These are phyloP conservation scores for Aradophagus sp. DNA, from an alignment of 1,140 invertebrate genomes.

Conservation along the genomic window DNA sequence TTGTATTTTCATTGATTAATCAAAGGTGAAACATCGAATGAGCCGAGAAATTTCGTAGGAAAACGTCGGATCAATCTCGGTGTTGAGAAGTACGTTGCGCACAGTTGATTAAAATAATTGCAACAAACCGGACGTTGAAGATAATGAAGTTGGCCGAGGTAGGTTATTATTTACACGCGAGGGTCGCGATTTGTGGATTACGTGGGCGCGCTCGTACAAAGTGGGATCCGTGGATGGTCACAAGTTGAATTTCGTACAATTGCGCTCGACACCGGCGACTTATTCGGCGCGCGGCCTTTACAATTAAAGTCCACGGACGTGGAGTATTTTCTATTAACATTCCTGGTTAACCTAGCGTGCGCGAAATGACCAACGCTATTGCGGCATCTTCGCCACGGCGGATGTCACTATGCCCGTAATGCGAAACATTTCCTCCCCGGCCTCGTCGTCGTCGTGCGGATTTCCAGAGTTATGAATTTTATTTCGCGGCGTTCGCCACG, in stretches of 20 bases:
- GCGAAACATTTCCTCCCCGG: constrained; percentile 31
- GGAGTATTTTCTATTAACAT: constrained; percentile 73
- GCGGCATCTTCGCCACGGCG: constrained; percentile 48
- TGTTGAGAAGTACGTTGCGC: too few relatives aligned
- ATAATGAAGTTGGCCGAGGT: constrained; percentile 23
- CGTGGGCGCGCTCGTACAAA: constrained; percentile 20
- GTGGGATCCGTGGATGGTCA: constrained; percentile 17
- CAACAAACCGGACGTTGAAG: constrained; percentile 8
- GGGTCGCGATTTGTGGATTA: constrained; percentile 31
- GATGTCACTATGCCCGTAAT: constrained; percentile 39
- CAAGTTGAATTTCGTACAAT: constrained; percentile 52
- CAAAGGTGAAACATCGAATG: too few relatives aligned
- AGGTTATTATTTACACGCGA: constrained; percentile 30
- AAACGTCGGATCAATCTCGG: too few relatives aligned
- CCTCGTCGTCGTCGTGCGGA: constrained; percentile 14
- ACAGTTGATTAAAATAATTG: constrained; percentile 2
- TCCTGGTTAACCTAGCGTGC: constrained; percentile 68
- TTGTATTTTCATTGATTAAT: too few relatives aligned
- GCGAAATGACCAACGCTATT: constrained; percentile 67
- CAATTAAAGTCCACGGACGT: constrained; percentile 68
- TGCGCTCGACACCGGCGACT: constrained; percentile 47
- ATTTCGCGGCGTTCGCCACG: constrained; percentile 17
- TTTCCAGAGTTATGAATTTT: constrained; percentile 39
- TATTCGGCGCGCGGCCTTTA: constrained; percentile 55
- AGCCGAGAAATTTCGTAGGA: too few relatives aligned